phyloP scores from a whole-genome alignment of 2,797 vertebrate species.

The Enteromius radiatus region DNA sequence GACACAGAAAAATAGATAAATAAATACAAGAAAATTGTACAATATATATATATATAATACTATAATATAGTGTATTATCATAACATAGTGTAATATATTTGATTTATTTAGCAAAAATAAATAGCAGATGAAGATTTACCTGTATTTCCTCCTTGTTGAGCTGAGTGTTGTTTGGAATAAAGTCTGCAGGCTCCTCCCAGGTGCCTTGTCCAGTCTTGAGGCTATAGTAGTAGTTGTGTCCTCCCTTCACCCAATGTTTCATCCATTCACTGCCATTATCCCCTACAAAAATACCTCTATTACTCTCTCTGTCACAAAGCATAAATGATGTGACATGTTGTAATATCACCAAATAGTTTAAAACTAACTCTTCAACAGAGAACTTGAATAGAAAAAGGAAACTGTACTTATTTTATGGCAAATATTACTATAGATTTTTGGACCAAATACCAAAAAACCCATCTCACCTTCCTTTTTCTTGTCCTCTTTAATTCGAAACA shows the following conservation, averaged over 20 bases:
- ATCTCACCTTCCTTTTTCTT: conserved; percentile 83
- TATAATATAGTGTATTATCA: neutral
- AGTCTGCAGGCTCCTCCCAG: conserved; percentile 87
- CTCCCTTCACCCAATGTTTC: conserved; percentile 97
- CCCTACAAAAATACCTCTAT: conserved; percentile 73
- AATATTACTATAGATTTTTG: neutral
- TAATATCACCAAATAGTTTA: neutral
- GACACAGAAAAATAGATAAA: neutral
- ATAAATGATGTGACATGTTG: neutral
- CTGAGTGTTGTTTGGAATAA: conserved; percentile 85
- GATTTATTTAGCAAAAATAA: neutral
- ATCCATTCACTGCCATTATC: conserved; percentile 89
- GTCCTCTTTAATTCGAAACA: conserved; percentile 80
- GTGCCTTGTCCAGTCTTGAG: conserved; percentile 83
- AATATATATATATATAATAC: neutral
- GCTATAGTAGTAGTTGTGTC: conserved; percentile 94
- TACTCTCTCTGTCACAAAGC: neutral
- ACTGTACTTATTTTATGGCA: neutral
- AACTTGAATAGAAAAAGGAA: neutral
- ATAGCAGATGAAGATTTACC: conserved; percentile 71
- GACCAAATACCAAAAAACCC: neutral
- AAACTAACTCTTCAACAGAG: neutral
- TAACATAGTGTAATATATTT: neutral
- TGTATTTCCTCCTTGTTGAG: conserved; percentile 96
- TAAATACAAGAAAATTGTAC: neutral